Conservation (phyloP, 2,888 invertebrate species). For the Lasius fuliginosus region DNA sequence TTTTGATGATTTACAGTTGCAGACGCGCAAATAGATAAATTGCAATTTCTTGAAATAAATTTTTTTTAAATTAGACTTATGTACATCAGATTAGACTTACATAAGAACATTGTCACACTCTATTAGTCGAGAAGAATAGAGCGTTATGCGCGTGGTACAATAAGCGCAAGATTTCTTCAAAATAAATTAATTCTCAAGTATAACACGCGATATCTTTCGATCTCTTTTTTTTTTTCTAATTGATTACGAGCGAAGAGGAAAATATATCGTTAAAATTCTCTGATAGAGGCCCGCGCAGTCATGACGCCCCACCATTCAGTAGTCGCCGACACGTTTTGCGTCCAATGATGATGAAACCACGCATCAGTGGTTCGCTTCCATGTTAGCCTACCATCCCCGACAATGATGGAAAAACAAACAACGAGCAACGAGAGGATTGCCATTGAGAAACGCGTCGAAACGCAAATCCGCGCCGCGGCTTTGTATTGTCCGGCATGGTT, state of each 20-base stretch:
- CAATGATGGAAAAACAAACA: slow-evolving; percentile 69
- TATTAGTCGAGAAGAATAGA: too few species aligned
- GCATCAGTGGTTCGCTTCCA: slow-evolving; percentile 43
- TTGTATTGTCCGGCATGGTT: slow-evolving; percentile 82
- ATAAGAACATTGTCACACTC: too few species aligned
- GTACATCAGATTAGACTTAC: too few species aligned
- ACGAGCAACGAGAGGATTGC: slow-evolving; percentile 65
- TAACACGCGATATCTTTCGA: neutral
- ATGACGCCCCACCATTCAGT: slow-evolving; percentile 14
- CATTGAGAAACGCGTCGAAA: slow-evolving; percentile 78
- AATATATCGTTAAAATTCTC: neutral
- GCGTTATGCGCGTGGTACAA: too few species aligned
- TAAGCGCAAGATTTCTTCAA: neutral
- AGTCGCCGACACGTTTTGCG: slow-evolving; percentile 26
- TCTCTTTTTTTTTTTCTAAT: neutral
- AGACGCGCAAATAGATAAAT: neutral
- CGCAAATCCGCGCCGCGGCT: slow-evolving; percentile 72
- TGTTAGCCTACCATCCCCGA: slow-evolving; percentile 40
- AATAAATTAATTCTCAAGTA: neutral
- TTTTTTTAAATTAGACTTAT: too few species aligned
- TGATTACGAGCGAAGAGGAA: neutral
- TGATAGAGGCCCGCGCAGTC: neutral
- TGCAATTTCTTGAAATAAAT: too few species aligned
- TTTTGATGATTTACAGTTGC: neutral
- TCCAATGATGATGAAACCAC: slow-evolving; percentile 44